Evolutionary conservation across 2,797 vertebrate species (phyloP).

Genomic region (Hemitrygon akajei): DNA sequence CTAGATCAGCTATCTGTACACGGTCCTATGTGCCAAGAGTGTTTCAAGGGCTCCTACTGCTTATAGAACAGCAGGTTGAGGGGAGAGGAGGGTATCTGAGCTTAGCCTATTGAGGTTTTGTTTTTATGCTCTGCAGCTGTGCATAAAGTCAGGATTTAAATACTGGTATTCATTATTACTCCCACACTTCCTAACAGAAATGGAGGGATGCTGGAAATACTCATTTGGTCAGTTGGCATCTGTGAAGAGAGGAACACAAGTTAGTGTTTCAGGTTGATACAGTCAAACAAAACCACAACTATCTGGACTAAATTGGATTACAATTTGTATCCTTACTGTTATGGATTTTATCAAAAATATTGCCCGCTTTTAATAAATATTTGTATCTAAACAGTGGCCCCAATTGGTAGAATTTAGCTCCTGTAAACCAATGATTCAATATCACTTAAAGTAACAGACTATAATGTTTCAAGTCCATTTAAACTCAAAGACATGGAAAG

Average conservation of each 20-base stretch:
- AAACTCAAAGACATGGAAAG: background rate
- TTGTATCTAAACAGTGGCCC: background rate
- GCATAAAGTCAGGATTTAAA: background rate
- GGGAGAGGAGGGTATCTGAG: background rate
- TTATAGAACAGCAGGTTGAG: background rate
- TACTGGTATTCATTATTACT: background rate
- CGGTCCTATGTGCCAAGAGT: background rate
- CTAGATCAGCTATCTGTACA: background rate
- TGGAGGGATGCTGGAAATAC: too few species aligned
- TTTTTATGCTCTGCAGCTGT: too few species aligned
- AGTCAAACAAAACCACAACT: background rate
- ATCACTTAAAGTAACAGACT: background rate
- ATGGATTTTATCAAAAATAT: background rate
- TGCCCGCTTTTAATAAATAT: background rate
- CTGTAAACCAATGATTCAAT: background rate
- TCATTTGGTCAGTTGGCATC: too few species aligned
- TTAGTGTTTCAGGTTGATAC: too few species aligned
- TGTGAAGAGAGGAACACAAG: too few species aligned
- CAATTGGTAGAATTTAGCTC: background rate
- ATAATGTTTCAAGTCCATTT: background rate
- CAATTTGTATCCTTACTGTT: background rate
- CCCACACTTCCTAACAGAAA: background rate
- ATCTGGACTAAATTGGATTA: background rate
- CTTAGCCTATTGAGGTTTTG: background rate
- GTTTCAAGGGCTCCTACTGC: background rate